phyloP scores from a whole-genome alignment of 2,888 invertebrate species.

The Pilophorus perplexus region DNA sequence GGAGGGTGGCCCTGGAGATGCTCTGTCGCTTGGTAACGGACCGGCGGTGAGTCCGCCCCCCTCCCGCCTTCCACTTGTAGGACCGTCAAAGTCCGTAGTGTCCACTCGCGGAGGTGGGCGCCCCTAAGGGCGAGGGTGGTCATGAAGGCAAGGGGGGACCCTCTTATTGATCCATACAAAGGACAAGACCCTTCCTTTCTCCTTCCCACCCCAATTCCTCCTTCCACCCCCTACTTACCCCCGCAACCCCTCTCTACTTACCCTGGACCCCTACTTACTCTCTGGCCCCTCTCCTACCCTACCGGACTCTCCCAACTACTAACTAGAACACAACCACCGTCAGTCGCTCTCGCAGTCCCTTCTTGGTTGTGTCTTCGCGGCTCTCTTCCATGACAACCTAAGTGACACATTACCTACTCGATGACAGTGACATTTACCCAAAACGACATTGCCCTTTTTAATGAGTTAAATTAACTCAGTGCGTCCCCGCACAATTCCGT shows the following conservation, averaged over 20 bases:
- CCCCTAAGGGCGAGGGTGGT: not conserved
- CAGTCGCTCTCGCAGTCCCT: slow-evolving; percentile 33
- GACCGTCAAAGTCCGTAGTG: slow-evolving; percentile 40
- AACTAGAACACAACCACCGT: slow-evolving; percentile 44
- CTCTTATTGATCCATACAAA: slow-evolving; percentile 48
- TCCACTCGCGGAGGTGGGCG: slow-evolving; percentile 46
- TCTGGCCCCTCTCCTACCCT: slow-evolving; percentile 32
- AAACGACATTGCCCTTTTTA: not conserved
- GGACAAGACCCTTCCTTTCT: slow-evolving; percentile 48
- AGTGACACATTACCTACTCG: slow-evolving; percentile 1
- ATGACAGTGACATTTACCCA: not conserved
- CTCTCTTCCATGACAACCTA: not conserved
- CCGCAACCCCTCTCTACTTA: not conserved
- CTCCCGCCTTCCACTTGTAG: slow-evolving; percentile 2
- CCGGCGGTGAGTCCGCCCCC: slow-evolving; percentile 29
- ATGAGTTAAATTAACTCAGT: not conserved
- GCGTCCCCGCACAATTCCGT: not conserved
- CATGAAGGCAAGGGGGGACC: slow-evolving; percentile 47
- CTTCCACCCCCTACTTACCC: slow-evolving; percentile 6
- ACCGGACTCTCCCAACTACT: slow-evolving; percentile 43
- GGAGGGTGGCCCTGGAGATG: slow-evolving; percentile 29
- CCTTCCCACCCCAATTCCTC: slow-evolving; percentile 14
- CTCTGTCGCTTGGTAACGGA: slow-evolving; percentile 47
- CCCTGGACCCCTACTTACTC: slow-evolving; percentile 14
- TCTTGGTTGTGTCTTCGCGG: slow-evolving; percentile 26